Percentiles rank a stretch among this genome's conserved stretches.
Conservation (phyloP, 2,113 vertebrate genomes). For the Poecilia latipinna region DNA sequence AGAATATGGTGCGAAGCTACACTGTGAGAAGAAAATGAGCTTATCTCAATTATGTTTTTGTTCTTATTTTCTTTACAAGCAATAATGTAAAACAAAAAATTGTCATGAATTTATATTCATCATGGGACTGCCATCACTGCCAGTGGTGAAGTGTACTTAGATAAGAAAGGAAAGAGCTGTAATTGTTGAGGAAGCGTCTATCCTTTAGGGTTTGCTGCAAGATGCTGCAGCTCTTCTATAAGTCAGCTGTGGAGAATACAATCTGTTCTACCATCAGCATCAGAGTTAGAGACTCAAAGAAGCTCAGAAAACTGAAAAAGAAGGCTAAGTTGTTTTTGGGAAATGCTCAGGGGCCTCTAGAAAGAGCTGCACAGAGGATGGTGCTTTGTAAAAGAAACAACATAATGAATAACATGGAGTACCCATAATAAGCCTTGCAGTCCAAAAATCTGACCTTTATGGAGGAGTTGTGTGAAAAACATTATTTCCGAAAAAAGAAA, state of each 20-base stretch:
- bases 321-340: too few relatives aligned
- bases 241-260: neutral
- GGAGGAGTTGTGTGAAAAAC: too few relatives aligned
- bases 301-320: too few relatives aligned
- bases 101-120: neutral
- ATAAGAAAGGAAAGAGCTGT: neutral
- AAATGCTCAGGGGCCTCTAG: too few relatives aligned
- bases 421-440: too few relatives aligned
- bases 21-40: neutral
- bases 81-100: neutral
- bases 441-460: too few relatives aligned
- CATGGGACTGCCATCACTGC: neutral
- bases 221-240: neutral
- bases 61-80: neutral
- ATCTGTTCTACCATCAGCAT: neutral
- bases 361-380: too few relatives aligned
- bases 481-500: too few relatives aligned
- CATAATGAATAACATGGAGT: too few relatives aligned
- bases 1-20: neutral
- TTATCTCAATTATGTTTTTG: neutral
- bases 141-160: neutral
- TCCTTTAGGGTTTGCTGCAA: neutral
- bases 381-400: too few relatives aligned
- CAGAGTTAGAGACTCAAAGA: too few relatives aligned
- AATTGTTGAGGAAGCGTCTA: neutral